Conservation (phyloP, 2,888 invertebrate species). For the Halocaridina rubra region DNA sequence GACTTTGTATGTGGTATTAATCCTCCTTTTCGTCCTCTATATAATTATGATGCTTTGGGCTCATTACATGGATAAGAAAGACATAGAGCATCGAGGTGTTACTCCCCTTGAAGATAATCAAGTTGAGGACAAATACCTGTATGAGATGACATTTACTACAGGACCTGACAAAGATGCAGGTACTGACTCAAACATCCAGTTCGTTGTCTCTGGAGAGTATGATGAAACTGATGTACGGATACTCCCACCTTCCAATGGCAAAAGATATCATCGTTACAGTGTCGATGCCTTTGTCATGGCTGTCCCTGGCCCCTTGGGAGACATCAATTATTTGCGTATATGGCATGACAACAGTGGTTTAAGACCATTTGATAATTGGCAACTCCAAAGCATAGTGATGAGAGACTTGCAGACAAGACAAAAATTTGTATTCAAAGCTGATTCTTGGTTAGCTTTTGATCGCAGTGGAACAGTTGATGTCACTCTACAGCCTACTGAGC, state of each 20-base stretch:
- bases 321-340: constrained; percentile 69
- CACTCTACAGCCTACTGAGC: constrained; percentile 70
- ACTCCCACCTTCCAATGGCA: constrained; percentile 53
- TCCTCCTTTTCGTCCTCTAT: constrained; percentile 68
- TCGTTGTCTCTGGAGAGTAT: constrained; percentile 66
- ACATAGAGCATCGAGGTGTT: constrained; percentile 43
- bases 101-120: constrained; percentile 66
- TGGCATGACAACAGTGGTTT: constrained; percentile 72
- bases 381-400: constrained; percentile 68
- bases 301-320: constrained; percentile 68
- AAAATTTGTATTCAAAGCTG: constrained; percentile 68
- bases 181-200: constrained; percentile 56
- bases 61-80: constrained; percentile 64
- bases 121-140: constrained; percentile 65
- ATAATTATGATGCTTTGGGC: constrained; percentile 69
- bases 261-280: constrained; percentile 45
- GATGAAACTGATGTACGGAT: constrained; percentile 66
- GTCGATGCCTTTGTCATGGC: constrained; percentile 62
- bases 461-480: constrained; percentile 71
- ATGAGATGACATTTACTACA: constrained; percentile 58
- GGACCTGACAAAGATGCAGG: constrained; percentile 58
- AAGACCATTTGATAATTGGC: constrained; percentile 69
- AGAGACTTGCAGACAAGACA: constrained; percentile 69
- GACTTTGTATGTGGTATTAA: constrained; percentile 70
- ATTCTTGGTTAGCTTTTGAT: constrained; percentile 71